Percentiles rank a stretch among this genome's conserved stretches.
Evolutionary conservation across 2,797 vertebrate species (phyloP).

Genomic region (Enteromius fasciolatus): DNA sequence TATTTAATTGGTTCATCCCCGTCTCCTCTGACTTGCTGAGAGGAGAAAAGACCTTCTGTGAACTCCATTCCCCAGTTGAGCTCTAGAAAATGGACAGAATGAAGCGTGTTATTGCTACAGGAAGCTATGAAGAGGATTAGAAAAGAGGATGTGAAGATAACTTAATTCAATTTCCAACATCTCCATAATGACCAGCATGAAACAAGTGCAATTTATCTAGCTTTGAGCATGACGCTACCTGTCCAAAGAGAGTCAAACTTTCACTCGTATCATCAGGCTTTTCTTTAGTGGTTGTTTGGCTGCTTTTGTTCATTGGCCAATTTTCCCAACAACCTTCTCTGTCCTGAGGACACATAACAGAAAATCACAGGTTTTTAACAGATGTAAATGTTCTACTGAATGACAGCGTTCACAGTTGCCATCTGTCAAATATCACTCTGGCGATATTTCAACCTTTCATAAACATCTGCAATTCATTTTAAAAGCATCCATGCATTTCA

Average conservation of each 20-base stretch:
- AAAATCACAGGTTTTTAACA: neutral
- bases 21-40: slow-evolving; percentile 20
- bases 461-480: slow-evolving; percentile 53
- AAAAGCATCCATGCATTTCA: slow-evolving; percentile 47
- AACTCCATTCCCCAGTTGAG: slow-evolving; percentile 33
- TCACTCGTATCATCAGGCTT: slow-evolving; percentile 65
- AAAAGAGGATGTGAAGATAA: slow-evolving; percentile 35
- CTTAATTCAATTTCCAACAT: slow-evolving; percentile 37
- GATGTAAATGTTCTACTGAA: neutral
- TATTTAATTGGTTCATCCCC: neutral
- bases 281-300: slow-evolving; percentile 60
- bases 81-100: slow-evolving; percentile 39
- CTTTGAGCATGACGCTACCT: slow-evolving; percentile 35
- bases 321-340: slow-evolving; percentile 57
- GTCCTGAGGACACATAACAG: slow-evolving; percentile 46
- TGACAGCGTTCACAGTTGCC: slow-evolving; percentile 2
- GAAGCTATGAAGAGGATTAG: slow-evolving; percentile 8
- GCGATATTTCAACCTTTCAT: slow-evolving; percentile 34
- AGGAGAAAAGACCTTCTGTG: slow-evolving; percentile 26
- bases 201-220: neutral
- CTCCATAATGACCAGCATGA: slow-evolving; percentile 2
- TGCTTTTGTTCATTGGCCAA: slow-evolving; percentile 62
- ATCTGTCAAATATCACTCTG: slow-evolving; percentile 6
- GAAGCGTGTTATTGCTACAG: slow-evolving; percentile 26
- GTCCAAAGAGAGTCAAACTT: slow-evolving; percentile 25